Percentiles rank a stretch among this genome's conserved stretches.
Evolutionary conservation across 2,113 vertebrate genomes (phyloP).

Genomic region (Chauna torquata): DNA sequence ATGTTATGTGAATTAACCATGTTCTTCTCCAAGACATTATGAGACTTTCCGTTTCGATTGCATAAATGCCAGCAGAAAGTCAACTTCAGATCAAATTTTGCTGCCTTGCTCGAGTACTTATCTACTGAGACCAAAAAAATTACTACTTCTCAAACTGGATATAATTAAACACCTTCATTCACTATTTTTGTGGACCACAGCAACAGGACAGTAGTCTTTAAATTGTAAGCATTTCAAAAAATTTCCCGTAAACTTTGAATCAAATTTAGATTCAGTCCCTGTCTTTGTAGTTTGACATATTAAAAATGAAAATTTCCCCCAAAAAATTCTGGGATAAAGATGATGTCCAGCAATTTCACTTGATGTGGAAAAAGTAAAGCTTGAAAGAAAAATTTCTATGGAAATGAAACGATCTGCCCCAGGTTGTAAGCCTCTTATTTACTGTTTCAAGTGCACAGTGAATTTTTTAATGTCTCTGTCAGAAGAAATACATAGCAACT

Average conservation of each 20-base stretch:
- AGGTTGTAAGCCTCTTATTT: not conserved
- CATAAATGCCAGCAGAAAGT: not conserved
- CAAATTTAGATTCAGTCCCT: not conserved
- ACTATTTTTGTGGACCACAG: not conserved
- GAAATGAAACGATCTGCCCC: not conserved
- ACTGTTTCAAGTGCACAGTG: not conserved
- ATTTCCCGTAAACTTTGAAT: not conserved
- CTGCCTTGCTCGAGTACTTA: not conserved
- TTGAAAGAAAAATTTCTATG: not conserved
- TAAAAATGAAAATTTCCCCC: not conserved
- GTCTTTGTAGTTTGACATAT: not conserved
- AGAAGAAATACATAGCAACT: not conserved
- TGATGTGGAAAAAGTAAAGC: not conserved
- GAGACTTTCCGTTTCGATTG: not conserved
- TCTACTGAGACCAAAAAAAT: not conserved
- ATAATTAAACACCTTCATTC: not conserved
- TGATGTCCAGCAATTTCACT: not conserved
- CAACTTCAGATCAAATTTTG: not conserved
- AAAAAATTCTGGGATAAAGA: not conserved
- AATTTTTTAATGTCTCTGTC: not conserved
- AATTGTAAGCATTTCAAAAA: not conserved
- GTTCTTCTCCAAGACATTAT: not conserved
- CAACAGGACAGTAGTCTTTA: not conserved
- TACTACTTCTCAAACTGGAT: not conserved
- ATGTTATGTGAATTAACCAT: not conserved